Evolutionary conservation across 2,113 vertebrate genomes (phyloP).

Genomic region (Pungitius pungitius): DNA sequence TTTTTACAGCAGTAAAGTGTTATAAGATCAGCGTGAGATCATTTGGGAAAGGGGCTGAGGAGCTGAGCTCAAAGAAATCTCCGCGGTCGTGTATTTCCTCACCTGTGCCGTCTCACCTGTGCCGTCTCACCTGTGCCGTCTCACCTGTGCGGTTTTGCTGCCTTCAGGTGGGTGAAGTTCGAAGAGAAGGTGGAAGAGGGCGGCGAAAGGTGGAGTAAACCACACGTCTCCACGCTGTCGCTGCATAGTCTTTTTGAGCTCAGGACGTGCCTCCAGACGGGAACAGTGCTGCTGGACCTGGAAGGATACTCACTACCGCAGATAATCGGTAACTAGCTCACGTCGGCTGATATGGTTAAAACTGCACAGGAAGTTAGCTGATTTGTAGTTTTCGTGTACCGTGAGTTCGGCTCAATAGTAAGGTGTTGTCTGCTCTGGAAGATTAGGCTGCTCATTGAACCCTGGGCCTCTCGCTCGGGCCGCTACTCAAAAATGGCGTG

Average conservation of each 20-base stretch:
- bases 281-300: constrained; percentile 91
- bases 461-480: neutral
- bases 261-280: constrained; percentile 93
- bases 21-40: neutral
- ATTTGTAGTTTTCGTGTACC: neutral
- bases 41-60: neutral
- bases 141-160: constrained; percentile 7
- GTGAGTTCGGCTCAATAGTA: no score
- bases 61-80: neutral
- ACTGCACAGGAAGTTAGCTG: neutral
- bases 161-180: constrained; percentile 95
- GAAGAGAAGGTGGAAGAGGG: constrained; percentile 99
- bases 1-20: neutral
- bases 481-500: no score
- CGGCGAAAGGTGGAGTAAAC: constrained; percentile 97
- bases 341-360: neutral
- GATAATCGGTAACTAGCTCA: constrained; percentile 83
- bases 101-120: neutral
- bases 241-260: constrained; percentile 98
- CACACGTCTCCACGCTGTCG: constrained; percentile 94
- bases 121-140: neutral
- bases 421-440: neutral
- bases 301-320: constrained; percentile 92
- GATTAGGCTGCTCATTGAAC: neutral
- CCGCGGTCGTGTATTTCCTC: neutral